phyloP scores from a whole-genome alignment of 2,113 vertebrate species.

The Psilopogon haemacephalus region DNA sequence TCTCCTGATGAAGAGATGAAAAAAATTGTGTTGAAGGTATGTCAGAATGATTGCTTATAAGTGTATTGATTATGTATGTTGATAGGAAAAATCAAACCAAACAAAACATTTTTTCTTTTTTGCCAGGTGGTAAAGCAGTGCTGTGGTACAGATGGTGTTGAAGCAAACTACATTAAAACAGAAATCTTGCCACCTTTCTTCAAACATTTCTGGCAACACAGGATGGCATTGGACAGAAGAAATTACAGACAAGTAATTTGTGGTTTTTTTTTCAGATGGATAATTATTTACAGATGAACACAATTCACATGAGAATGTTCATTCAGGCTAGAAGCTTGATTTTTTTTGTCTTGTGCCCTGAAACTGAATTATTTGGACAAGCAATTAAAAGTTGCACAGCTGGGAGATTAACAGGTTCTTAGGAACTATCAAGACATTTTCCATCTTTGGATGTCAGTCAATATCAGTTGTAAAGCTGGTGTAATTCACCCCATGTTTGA shows the following conservation, averaged over 20 bases:
- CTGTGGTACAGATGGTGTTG: constrained; percentile 97
- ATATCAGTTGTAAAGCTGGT: background rate
- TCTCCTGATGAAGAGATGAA: constrained; percentile 99
- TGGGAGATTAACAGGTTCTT: background rate
- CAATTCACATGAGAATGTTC: background rate
- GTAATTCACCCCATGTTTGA: background rate
- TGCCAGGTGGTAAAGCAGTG: constrained; percentile 96
- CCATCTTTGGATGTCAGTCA: background rate
- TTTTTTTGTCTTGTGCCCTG: background rate
- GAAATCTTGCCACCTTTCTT: constrained; percentile 99
- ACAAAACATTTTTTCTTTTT: constrained; percentile 31
- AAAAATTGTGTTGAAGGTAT: constrained; percentile 97
- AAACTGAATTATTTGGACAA: background rate
- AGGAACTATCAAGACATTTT: background rate
- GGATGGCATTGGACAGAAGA: constrained; percentile 97
- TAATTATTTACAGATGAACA: background rate
- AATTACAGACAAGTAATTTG: constrained; percentile 97
- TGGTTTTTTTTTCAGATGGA: background rate
- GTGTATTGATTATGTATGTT: background rate
- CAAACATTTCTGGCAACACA: constrained; percentile 99
- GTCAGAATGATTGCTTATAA: background rate
- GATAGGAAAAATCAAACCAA: too few species aligned
- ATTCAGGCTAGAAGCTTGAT: background rate
- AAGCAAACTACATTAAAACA: constrained; percentile 99
- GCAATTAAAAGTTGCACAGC: background rate